Conservation (phyloP, 1,140 invertebrate genomes). For the Scaptodrosophila lebanonensis region DNA sequence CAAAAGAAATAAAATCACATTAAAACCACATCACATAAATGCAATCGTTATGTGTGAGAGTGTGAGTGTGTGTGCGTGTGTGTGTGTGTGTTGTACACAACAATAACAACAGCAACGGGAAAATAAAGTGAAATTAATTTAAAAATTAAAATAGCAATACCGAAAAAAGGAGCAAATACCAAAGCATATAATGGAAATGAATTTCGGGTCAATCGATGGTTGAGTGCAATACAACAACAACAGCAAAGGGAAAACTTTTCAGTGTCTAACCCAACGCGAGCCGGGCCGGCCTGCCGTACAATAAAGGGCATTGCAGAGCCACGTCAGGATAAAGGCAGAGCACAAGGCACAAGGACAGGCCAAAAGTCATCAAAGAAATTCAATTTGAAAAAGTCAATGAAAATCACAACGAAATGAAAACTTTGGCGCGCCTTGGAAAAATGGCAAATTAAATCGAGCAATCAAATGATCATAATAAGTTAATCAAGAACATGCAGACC, state of each 20-base stretch:
- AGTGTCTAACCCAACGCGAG: neutral
- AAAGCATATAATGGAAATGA: conserved; percentile 45
- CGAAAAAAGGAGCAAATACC: neutral
- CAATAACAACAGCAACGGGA: conserved; percentile 23
- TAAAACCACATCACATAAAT: conserved; percentile 2
- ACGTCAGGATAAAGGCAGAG: too few relatives aligned
- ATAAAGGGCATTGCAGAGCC: too few relatives aligned
- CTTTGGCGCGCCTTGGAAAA: conserved; percentile 9
- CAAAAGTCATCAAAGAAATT: too few relatives aligned
- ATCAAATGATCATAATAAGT: conserved; percentile 75
- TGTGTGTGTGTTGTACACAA: conserved; percentile 7
- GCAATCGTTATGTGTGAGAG: too few relatives aligned
- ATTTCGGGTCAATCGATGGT: conserved; percentile 31
- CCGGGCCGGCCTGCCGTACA: too few relatives aligned
- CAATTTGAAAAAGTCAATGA: too few relatives aligned
- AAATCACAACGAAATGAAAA: neutral
- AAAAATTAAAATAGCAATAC: conserved; percentile 8
- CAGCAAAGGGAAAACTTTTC: conserved; percentile 6
- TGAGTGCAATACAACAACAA: conserved; percentile 17
- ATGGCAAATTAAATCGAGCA: conserved; percentile 71
- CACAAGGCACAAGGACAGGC: too few relatives aligned
- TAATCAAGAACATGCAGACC: conserved; percentile 68
- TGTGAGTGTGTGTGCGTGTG: conserved; percentile 7
- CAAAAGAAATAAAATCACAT: too few relatives aligned
- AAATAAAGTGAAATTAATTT: conserved; percentile 32